phyloP scores from a whole-genome alignment of 2,113 vertebrate species.

The Sinocyclocheilus grahami region DNA sequence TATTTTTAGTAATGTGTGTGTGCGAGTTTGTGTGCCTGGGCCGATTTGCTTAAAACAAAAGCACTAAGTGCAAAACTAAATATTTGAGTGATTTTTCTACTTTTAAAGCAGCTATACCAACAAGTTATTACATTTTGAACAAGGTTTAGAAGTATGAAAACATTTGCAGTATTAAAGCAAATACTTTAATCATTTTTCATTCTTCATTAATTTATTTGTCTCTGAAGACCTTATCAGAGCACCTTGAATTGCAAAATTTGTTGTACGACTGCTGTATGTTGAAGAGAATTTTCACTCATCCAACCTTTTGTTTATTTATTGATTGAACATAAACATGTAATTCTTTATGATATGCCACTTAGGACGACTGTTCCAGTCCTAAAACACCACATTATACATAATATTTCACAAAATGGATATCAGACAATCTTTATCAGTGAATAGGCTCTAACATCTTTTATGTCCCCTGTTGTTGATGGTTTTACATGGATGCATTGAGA shows the following conservation, averaged over 20 bases:
- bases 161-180: neutral
- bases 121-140: neutral
- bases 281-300: neutral
- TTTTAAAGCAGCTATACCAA: neutral
- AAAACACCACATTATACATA: neutral
- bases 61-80: neutral
- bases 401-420: neutral
- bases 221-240: neutral
- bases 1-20: neutral
- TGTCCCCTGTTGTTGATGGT: neutral
- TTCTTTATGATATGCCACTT: neutral
- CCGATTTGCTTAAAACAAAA: neutral
- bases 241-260: neutral
- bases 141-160: conserved; percentile 5
- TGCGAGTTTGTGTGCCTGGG: neutral
- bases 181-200: neutral
- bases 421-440: conserved; percentile 1
- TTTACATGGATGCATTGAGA: conserved; percentile 3
- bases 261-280: neutral
- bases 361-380: too few species aligned
- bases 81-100: conserved; percentile 3
- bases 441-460: neutral
- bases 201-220: neutral
- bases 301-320: neutral
- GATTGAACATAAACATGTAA: neutral